These are phyloP conservation scores for Macrocentrus cingulum DNA, from an alignment of 1,140 invertebrate genomes.

Conservation along the genomic window DNA sequence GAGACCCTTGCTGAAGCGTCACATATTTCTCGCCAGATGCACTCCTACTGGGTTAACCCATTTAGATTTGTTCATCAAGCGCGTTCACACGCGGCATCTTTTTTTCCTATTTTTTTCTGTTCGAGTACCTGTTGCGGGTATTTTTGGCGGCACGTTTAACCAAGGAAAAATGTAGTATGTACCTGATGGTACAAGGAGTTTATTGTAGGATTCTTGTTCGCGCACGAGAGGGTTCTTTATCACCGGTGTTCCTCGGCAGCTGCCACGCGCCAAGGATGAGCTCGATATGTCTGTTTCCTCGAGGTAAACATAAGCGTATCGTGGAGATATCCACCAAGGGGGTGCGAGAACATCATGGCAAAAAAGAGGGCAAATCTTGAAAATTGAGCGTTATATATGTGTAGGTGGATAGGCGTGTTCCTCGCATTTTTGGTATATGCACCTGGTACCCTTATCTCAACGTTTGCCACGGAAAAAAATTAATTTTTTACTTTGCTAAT, in stretches of 20 bases:
- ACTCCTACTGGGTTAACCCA: constrained; percentile 3
- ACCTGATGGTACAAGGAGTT: constrained; percentile 15
- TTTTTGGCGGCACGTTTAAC: neutral
- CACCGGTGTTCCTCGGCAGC: constrained; percentile 5
- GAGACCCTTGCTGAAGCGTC: neutral
- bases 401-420: too few relatives aligned
- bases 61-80: neutral
- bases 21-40: constrained; percentile 15
- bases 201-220: constrained; percentile 2
- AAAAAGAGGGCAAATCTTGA: neutral
- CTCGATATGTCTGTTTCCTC: constrained; percentile 8
- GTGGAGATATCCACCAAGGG: neutral
- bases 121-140: neutral
- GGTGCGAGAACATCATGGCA: constrained; percentile 1
- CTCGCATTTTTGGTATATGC: too few relatives aligned
- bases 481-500: too few relatives aligned
- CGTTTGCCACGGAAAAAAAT: too few relatives aligned
- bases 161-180: too few relatives aligned
- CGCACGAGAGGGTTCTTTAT: neutral
- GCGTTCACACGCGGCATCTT: neutral
- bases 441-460: too few relatives aligned
- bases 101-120: too few relatives aligned
- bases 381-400: too few relatives aligned
- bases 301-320: neutral
- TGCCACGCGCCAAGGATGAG: constrained; percentile 10